Conservation (phyloP, 2,113 vertebrate genomes). For the Aspiorhynchus laticeps region DNA sequence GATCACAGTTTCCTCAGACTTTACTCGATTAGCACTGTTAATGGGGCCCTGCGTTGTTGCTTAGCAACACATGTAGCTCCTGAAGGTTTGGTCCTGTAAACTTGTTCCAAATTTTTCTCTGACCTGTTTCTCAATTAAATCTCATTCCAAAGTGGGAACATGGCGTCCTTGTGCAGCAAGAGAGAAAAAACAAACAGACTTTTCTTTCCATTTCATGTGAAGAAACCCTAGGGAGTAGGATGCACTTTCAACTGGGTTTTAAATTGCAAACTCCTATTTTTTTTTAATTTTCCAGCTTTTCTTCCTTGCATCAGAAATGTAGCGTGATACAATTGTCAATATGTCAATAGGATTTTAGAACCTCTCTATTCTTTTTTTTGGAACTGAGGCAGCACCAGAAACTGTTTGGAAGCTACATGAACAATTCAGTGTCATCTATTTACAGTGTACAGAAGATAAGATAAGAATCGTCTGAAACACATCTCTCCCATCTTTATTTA, state of each 20-base stretch:
- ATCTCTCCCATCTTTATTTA: no score
- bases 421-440: neutral
- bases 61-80: slow-evolving; percentile 56
- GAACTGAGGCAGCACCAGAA: neutral
- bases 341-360: neutral
- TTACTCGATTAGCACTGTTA: slow-evolving; percentile 50
- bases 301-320: neutral
- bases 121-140: slow-evolving; percentile 2
- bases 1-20: slow-evolving; percentile 29
- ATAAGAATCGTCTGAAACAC: no score
- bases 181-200: neutral
- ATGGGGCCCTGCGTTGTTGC: slow-evolving; percentile 55
- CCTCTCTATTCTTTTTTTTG: neutral
- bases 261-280: neutral
- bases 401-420: neutral
- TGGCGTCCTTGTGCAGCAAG: neutral
- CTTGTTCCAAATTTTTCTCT: slow-evolving; percentile 37
- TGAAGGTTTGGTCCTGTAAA: slow-evolving; percentile 44
- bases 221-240: neutral
- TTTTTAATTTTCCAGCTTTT: neutral
- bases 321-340: neutral
- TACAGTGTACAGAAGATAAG: neutral
- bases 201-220: neutral
- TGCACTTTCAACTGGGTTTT: neutral
- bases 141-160: neutral